A percentile compares a stretch with the other conserved stretches of the same genome.
phyloP scores from a whole-genome alignment of 1,140 invertebrate genomes.

The Brachionus sp. region DNA sequence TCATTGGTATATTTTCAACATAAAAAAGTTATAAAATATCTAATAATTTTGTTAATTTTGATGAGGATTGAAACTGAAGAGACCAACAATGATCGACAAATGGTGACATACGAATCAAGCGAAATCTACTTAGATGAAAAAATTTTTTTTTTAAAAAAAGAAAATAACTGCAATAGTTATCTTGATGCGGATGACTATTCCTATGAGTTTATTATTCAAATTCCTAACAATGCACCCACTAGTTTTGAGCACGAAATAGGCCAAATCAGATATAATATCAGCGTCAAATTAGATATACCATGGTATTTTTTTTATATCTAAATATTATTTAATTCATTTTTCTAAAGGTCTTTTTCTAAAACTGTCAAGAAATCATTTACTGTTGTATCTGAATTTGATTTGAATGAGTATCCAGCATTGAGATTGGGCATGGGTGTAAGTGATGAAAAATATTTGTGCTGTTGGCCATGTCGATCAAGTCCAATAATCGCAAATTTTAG shows the following conservation, averaged over 20 bases:
- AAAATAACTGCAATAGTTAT: background rate
- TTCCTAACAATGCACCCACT: slow-evolving; percentile 60
- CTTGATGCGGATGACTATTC: slow-evolving; percentile 53
- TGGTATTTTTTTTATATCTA: slow-evolving; percentile 52
- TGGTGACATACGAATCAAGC: background rate
- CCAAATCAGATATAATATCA: slow-evolving; percentile 59
- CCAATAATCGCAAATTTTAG: slow-evolving; percentile 28
- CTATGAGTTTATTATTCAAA: slow-evolving; percentile 61
- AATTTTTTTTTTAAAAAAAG: background rate
- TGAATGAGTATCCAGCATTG: slow-evolving; percentile 48
- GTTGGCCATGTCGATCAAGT: background rate
- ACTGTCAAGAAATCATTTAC: slow-evolving; percentile 53
- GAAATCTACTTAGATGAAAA: slow-evolving; percentile 26
- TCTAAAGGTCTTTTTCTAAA: slow-evolving; percentile 48
- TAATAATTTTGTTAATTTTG: background rate
- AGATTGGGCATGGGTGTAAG: background rate
- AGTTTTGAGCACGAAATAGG: slow-evolving; percentile 61
- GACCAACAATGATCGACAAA: background rate
- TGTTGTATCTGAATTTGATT: slow-evolving; percentile 53
- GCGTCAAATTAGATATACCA: slow-evolving; percentile 57
- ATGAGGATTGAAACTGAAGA: slow-evolving; percentile 21
- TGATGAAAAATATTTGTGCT: slow-evolving; percentile 39
- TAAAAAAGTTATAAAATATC: background rate
- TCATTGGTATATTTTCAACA: background rate
- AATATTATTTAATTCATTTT: background rate